A percentile compares a stretch with the other conserved stretches of the same genome.
Evolutionary conservation across 2,888 invertebrate genomes (phyloP).

Genomic region (Pachydiplax longipennis): DNA sequence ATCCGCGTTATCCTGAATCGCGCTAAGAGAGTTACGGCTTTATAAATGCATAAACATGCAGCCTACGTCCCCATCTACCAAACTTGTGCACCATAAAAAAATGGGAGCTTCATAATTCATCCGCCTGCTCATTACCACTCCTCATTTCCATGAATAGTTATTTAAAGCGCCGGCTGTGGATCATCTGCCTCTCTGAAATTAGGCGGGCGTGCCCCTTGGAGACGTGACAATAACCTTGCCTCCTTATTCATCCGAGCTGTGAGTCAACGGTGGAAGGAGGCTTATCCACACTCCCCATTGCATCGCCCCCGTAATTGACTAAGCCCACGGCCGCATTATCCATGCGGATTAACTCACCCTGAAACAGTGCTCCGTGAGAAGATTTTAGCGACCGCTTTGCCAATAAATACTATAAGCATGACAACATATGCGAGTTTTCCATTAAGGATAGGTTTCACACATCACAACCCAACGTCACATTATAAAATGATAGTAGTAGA

Average conservation of each 20-base stretch:
- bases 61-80: too few relatives aligned
- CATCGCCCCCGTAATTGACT: background rate
- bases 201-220: background rate
- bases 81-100: background rate
- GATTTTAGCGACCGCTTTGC: background rate
- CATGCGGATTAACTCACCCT: background rate
- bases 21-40: too few relatives aligned
- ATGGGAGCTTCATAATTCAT: background rate
- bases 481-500: too few relatives aligned
- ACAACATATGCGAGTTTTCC: too few relatives aligned
- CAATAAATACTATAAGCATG: background rate
- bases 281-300: background rate
- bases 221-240: background rate
- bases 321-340: background rate
- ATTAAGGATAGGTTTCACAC: too few relatives aligned
- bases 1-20: too few relatives aligned
- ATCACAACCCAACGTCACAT: too few relatives aligned
- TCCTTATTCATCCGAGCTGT: background rate
- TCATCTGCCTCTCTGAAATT: background rate
- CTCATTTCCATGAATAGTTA: background rate
- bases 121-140: background rate
- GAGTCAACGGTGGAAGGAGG: background rate
- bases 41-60: too few relatives aligned
- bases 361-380: background rate
- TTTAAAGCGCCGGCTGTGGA: background rate